Evolutionary conservation across 2,888 invertebrate genomes (phyloP).

Genomic region (Sinodicranocentrus sp.): DNA sequence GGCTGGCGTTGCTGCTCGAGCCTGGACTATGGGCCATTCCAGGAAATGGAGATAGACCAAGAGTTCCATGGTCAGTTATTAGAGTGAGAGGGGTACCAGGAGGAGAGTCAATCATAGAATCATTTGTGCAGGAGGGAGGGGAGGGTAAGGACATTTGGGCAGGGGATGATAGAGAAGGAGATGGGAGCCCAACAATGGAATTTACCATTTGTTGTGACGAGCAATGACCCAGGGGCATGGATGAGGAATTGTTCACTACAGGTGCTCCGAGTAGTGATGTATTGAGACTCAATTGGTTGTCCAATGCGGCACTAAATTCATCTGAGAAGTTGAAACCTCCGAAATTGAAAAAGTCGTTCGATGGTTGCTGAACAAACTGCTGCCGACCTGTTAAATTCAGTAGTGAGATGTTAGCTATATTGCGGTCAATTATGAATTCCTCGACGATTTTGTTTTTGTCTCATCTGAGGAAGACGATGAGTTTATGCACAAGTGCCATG

Average conservation of each 20-base stretch:
- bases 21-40: conserved; percentile 72
- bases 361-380: conserved; percentile 74
- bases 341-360: conserved; percentile 76
- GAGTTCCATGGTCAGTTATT: conserved; percentile 66
- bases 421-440: background rate
- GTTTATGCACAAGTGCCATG: too few species aligned
- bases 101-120: conserved; percentile 72
- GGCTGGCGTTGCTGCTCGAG: conserved; percentile 71
- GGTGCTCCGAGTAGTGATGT: conserved; percentile 73
- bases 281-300: conserved; percentile 76
- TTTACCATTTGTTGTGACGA: conserved; percentile 77
- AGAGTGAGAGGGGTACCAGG: conserved; percentile 73
- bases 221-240: conserved; percentile 71
- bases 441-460: too few species aligned
- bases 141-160: conserved; percentile 73
- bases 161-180: conserved; percentile 71
- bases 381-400: conserved; percentile 72
- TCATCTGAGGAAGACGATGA: too few species aligned
- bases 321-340: conserved; percentile 76
- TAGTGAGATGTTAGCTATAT: background rate
- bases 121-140: conserved; percentile 72
- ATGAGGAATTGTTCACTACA: conserved; percentile 66
- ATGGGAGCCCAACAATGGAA: conserved; percentile 75
- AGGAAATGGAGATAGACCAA: conserved; percentile 67
- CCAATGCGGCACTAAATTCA: conserved; percentile 76